These are phyloP conservation scores for Drosophila emarginata DNA, from an alignment of 2,888 invertebrate genomes.

Conservation along the genomic window DNA sequence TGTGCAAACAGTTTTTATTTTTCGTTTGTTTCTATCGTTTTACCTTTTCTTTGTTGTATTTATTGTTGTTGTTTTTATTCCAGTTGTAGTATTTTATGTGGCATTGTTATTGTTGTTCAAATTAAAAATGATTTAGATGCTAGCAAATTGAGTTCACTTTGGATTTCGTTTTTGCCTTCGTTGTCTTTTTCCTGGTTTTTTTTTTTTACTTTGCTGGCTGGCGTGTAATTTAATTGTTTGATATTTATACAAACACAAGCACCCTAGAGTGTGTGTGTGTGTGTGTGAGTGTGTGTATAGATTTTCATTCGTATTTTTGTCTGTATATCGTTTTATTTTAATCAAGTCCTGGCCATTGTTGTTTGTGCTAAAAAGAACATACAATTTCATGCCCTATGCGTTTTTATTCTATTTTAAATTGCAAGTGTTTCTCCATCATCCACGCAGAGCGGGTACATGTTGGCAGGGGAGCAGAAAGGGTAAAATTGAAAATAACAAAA, in stretches of 20 bases:
- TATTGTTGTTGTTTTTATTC: constrained; percentile 7
- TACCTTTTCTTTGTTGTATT: not conserved
- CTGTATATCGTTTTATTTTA: constrained; percentile 50
- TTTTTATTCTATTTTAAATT: constrained; percentile 41
- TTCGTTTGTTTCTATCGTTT: not conserved
- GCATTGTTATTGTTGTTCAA: constrained; percentile 58
- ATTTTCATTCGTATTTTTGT: constrained; percentile 1
- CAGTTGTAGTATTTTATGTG: constrained; percentile 8
- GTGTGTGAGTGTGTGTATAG: not conserved
- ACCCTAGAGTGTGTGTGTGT: not conserved
- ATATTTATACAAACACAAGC: constrained; percentile 44
- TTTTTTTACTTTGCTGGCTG: constrained; percentile 22
- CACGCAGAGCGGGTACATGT: too few species aligned
- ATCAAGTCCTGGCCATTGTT: constrained; percentile 53
- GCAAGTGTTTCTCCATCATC: constrained; percentile 5
- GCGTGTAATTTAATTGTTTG: constrained; percentile 72
- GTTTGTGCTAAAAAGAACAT: constrained; percentile 29
- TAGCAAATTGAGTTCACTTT: constrained; percentile 72
- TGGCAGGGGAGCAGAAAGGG: not conserved
- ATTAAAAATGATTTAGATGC: constrained; percentile 78
- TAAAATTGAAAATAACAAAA: not conserved
- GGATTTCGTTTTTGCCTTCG: constrained; percentile 45
- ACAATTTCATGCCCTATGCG: constrained; percentile 58
- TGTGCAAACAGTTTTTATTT: not conserved
- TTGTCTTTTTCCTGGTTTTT: constrained; percentile 14